phyloP scores from a whole-genome alignment of 2,888 invertebrate species.

The Salticus scenicus region DNA sequence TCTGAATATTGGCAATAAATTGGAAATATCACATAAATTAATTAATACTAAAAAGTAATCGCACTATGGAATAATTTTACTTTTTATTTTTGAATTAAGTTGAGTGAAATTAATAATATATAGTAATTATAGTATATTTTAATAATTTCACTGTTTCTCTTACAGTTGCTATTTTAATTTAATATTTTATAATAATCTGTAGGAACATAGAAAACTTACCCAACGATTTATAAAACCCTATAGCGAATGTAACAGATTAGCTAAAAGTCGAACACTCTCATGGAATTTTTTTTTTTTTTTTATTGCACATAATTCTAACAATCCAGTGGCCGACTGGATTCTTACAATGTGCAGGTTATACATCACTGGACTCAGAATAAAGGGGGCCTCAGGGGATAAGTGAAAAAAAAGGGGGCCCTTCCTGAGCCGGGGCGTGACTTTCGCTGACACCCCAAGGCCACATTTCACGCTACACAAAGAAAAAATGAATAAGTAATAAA shows the following conservation, averaged over 20 bases:
- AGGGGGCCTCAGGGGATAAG: not conserved
- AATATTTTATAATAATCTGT: too few relatives aligned
- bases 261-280: not conserved
- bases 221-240: too few relatives aligned
- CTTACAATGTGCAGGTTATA: not conserved
- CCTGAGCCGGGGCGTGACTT: conserved; percentile 40
- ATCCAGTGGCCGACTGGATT: not conserved
- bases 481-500: conserved; percentile 1
- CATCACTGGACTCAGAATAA: not conserved
- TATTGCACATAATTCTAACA: not conserved
- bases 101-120: too few relatives aligned
- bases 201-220: too few relatives aligned
- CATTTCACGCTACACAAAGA: conserved; percentile 24
- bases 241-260: not conserved
- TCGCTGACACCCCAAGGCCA: conserved; percentile 56
- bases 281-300: conserved; percentile 1
- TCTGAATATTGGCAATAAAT: too few relatives aligned
- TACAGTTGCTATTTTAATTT: too few relatives aligned
- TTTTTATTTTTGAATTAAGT: too few relatives aligned
- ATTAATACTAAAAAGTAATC: too few relatives aligned
- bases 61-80: too few relatives aligned
- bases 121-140: too few relatives aligned
- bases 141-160: too few relatives aligned
- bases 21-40: too few relatives aligned
- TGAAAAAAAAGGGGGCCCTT: not conserved